phyloP scores from a whole-genome alignment of 1,140 invertebrate genomes.

The Brachionus calyciflorus region DNA sequence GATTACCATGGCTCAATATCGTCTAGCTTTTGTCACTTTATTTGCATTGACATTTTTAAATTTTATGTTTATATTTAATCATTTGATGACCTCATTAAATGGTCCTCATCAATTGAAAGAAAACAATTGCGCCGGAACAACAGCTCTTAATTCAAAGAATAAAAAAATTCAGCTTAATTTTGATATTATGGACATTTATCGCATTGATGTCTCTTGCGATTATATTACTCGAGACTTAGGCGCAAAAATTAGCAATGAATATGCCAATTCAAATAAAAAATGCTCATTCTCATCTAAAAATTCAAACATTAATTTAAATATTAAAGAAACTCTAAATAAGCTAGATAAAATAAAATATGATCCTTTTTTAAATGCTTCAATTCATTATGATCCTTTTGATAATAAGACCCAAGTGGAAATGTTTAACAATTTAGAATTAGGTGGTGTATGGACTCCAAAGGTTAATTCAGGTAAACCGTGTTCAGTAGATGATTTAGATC shows the following conservation, averaged over 20 bases:
- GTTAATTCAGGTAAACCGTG: slow-evolving; percentile 9
- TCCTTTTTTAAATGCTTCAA: neutral
- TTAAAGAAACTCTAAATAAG: neutral
- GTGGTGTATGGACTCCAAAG: neutral
- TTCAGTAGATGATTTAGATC: neutral
- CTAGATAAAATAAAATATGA: neutral
- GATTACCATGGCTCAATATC: neutral
- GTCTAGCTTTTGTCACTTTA: neutral
- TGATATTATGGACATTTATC: slow-evolving; percentile 41
- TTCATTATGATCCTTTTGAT: slow-evolving; percentile 11
- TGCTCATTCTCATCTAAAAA: neutral
- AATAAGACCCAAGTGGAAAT: neutral
- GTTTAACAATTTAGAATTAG: slow-evolving; percentile 21
- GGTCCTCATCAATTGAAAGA: neutral
- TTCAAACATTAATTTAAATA: neutral
- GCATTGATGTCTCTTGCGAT: slow-evolving; percentile 32
- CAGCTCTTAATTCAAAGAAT: neutral
- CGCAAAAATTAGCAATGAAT: slow-evolving; percentile 2
- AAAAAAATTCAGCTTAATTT: slow-evolving; percentile 17
- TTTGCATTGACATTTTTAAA: neutral
- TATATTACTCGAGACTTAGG: slow-evolving; percentile 15
- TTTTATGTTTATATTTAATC: slow-evolving; percentile 2
- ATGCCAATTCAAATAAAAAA: slow-evolving; percentile 31
- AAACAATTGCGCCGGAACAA: neutral
- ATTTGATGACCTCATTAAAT: neutral